Percentiles rank a stretch among this genome's conserved stretches.
Evolutionary conservation across 2,888 invertebrate species (phyloP).

Genomic region (Lymantria monacha): DNA sequence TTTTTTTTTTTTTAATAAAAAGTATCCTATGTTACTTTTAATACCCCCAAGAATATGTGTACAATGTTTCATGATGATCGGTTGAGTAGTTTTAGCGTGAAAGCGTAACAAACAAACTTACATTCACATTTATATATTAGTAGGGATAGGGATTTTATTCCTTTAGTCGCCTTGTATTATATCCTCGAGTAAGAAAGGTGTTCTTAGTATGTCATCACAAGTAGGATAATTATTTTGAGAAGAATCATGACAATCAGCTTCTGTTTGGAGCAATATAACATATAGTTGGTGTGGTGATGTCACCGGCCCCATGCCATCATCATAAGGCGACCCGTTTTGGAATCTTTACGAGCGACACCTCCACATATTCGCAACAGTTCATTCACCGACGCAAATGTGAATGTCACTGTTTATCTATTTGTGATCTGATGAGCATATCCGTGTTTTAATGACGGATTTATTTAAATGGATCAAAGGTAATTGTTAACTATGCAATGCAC

Average conservation of each 20-base stretch:
- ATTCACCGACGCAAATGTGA: conserved; percentile 66
- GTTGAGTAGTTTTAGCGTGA: too few relatives aligned
- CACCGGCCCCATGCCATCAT: conserved; percentile 63
- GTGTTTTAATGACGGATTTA: conserved; percentile 34
- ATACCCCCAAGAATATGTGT: too few relatives aligned
- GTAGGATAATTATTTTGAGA: neutral
- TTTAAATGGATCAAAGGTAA: conserved; percentile 11
- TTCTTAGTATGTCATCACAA: too few relatives aligned
- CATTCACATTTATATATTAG: too few relatives aligned
- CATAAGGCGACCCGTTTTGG: conserved; percentile 67
- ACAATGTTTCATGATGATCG: too few relatives aligned
- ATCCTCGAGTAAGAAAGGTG: too few relatives aligned
- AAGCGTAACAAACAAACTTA: too few relatives aligned
- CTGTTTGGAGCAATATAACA: conserved; percentile 52
- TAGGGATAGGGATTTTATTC: too few relatives aligned
- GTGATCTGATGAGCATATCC: conserved; percentile 37
- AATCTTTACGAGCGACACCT: conserved; percentile 75
- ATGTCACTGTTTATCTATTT: conserved; percentile 64
- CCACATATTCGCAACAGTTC: conserved; percentile 72
- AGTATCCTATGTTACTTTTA: too few relatives aligned
- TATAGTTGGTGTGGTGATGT: conserved; percentile 65
- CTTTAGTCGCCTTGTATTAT: too few relatives aligned
- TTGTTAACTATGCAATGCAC: conserved; percentile 6
- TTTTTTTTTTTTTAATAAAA: too few relatives aligned
- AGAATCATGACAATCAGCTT: neutral